phyloP scores from a whole-genome alignment of 2,113 vertebrate genomes.

The Limanda limanda region DNA sequence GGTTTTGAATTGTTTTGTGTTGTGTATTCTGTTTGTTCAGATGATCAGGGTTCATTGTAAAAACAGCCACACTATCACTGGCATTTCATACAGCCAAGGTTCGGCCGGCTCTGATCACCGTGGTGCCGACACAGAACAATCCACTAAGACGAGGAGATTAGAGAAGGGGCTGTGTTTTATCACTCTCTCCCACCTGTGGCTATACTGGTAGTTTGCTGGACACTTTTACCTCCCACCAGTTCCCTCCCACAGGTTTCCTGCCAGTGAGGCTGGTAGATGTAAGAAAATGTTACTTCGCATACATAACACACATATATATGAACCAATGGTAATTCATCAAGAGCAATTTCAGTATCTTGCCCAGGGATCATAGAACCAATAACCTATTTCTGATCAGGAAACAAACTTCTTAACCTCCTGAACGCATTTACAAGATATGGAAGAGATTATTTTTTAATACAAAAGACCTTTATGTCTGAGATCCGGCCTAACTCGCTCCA shows the following conservation, averaged over 20 bases:
- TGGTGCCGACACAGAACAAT: background rate
- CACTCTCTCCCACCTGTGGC: slow-evolving; percentile 1
- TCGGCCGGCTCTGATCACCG: slow-evolving; percentile 4
- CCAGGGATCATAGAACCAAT: background rate
- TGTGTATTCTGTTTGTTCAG: background rate
- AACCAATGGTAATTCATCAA: too few species aligned
- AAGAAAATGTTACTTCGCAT: background rate
- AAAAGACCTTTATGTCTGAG: too few species aligned
- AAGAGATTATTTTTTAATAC: too few species aligned
- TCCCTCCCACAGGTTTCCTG: background rate
- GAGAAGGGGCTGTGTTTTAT: background rate
- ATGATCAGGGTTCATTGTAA: background rate
- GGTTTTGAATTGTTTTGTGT: background rate
- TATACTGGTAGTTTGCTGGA: background rate
- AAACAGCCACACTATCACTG: background rate
- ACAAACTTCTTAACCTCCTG: too few species aligned
- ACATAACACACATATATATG: background rate
- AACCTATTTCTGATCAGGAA: too few species aligned
- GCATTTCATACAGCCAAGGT: background rate
- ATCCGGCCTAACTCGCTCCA: too few species aligned
- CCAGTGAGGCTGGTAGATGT: background rate
- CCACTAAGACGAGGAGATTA: background rate
- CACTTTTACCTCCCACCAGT: background rate
- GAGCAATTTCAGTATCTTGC: too few species aligned
- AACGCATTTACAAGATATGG: too few species aligned